A percentile compares a stretch with the other conserved stretches of the same genome.
Evolutionary conservation across 2,797 vertebrate species (phyloP).

Genomic region (Threskiornis aethiopicus): DNA sequence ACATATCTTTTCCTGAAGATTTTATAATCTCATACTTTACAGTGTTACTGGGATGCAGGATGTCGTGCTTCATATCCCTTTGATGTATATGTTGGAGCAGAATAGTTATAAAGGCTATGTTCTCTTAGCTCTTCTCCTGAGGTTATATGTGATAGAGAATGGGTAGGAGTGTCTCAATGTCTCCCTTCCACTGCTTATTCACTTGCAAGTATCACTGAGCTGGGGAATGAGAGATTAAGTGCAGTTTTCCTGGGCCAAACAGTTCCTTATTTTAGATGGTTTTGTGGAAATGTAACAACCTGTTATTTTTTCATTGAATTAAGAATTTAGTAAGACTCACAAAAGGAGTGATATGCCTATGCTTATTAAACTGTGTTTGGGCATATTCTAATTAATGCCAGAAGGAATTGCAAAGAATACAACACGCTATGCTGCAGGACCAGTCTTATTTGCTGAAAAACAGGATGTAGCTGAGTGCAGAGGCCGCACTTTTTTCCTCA

Average conservation of each 20-base stretch:
- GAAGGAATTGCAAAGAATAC: neutral
- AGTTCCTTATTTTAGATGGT: neutral
- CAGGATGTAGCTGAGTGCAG: neutral
- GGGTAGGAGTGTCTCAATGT: neutral
- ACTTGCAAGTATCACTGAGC: neutral
- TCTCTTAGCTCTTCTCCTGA: neutral
- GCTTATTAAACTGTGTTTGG: neutral
- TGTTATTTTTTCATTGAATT: neutral
- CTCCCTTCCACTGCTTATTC: neutral
- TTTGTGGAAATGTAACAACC: neutral
- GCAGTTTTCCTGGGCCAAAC: neutral
- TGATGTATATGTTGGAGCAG: neutral
- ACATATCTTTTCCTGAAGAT: neutral
- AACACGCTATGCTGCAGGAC: neutral
- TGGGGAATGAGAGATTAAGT: neutral
- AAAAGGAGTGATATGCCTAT: neutral
- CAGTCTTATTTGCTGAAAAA: neutral
- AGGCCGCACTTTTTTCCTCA: accelerated
- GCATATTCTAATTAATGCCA: neutral
- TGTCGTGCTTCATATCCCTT: neutral
- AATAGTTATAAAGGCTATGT: neutral
- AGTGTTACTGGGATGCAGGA: neutral
- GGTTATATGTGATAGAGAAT: neutral
- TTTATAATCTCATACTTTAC: neutral
- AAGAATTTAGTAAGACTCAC: neutral